Conservation (phyloP, 1,140 invertebrate genomes). For the Parasteatoda tepidariorum region DNA sequence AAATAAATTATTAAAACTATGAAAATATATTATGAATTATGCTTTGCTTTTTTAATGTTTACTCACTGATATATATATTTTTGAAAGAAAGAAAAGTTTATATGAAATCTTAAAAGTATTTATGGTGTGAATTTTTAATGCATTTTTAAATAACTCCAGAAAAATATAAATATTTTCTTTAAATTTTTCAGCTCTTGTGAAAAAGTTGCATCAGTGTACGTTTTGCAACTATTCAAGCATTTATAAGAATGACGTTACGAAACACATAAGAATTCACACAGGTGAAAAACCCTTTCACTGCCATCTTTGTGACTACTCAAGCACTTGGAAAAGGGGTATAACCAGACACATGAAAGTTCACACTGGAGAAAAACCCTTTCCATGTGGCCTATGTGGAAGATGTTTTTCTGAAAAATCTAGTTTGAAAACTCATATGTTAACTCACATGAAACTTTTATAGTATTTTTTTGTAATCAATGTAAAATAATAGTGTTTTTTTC, state of each 20-base stretch:
- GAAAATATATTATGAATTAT: no score
- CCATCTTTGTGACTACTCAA: not conserved
- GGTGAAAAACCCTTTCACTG: not conserved
- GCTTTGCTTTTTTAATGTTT: no score
- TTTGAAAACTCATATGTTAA: slow-evolving; percentile 89
- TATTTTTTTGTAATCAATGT: no score
- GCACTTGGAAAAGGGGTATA: slow-evolving; percentile 66
- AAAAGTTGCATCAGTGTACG: not conserved
- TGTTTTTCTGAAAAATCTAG: slow-evolving; percentile 67
- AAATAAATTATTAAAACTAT: no score
- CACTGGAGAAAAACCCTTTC: slow-evolving; percentile 68
- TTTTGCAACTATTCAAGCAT: not conserved
- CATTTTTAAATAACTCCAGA: no score
- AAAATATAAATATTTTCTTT: no score
- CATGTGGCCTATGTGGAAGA: slow-evolving; percentile 67
- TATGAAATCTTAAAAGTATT: no score
- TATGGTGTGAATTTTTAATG: no score
- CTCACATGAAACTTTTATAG: not conserved
- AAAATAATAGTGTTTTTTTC: no score
- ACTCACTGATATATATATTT: no score
- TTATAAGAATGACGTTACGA: not conserved
- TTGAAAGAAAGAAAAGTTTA: no score
- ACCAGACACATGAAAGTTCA: slow-evolving; percentile 69
- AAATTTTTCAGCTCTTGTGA: no score
- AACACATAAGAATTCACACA: not conserved